Evolutionary conservation across 2,113 vertebrate genomes (phyloP).

Genomic region (Sander vitreus): DNA sequence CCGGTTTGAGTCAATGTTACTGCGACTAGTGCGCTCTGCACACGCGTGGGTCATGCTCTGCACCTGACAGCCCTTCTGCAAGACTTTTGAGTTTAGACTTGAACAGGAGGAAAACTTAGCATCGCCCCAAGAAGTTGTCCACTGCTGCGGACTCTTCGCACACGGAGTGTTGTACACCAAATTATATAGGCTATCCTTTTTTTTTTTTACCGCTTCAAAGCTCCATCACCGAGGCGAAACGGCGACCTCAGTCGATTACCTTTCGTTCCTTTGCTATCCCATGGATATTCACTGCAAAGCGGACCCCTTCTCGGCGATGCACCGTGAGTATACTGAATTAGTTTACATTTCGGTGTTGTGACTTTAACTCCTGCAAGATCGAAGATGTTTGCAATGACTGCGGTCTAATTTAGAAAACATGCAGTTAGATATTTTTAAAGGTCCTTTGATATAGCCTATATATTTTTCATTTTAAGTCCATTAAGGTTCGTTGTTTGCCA

Average conservation of each 20-base stretch:
- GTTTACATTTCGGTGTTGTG: constrained; percentile 46
- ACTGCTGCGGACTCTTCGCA: constrained; percentile 66
- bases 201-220: constrained; percentile 87
- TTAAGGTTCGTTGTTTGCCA: background rate
- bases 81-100: constrained; percentile 53
- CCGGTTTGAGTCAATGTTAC: constrained; percentile 74
- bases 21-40: constrained; percentile 73
- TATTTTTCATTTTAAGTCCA: background rate
- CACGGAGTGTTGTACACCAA: constrained; percentile 68
- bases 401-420: background rate
- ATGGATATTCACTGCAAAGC: constrained; percentile 99
- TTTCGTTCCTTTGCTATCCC: constrained; percentile 98
- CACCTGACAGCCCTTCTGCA: constrained; percentile 80
- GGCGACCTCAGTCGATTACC: constrained; percentile 99
- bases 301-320: constrained; percentile 99
- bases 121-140: constrained; percentile 71
- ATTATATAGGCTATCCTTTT: constrained; percentile 37
- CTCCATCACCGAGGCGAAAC: constrained; percentile 97
- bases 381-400: background rate
- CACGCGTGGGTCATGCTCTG: constrained; percentile 83
- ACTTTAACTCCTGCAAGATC: background rate
- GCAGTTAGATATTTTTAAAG: background rate
- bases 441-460: too few species aligned
- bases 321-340: constrained; percentile 94
- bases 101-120: constrained; percentile 77